These are phyloP conservation scores for Melipona quadrifasciata DNA, from an alignment of 1,140 invertebrate genomes.

Conservation along the genomic window DNA sequence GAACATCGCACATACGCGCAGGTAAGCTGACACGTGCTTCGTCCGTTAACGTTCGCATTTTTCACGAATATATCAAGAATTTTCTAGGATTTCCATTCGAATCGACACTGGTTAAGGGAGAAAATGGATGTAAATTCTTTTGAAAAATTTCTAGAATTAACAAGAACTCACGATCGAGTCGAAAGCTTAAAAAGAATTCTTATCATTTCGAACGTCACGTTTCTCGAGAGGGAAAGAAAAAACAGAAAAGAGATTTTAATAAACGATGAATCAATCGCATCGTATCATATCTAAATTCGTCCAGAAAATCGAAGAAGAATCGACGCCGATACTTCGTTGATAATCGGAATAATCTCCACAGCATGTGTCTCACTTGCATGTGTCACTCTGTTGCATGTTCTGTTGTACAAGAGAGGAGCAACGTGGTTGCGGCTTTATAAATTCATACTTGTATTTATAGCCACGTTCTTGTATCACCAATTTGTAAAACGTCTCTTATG, in stretches of 20 bases:
- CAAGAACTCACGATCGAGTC: neutral
- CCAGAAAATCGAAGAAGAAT: neutral
- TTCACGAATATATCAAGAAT: neutral
- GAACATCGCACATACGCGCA: slow-evolving; percentile 91
- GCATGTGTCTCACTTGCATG: slow-evolving; percentile 7
- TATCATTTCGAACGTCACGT: neutral
- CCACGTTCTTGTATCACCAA: neutral
- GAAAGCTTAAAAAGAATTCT: neutral
- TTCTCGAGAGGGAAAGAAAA: neutral
- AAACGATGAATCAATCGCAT: neutral
- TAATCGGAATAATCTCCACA: neutral
- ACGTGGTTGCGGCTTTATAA: neutral
- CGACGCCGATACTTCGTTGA: slow-evolving; percentile 39
- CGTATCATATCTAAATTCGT: neutral
- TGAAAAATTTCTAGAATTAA: slow-evolving; percentile 3
- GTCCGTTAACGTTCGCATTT: neutral
- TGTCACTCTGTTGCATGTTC: slow-evolving; percentile 1
- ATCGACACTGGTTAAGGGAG: neutral
- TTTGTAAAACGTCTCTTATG: neutral
- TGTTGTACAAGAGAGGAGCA: neutral
- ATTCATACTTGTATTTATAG: slow-evolving; percentile 1
- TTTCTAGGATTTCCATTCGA: slow-evolving; percentile 2
- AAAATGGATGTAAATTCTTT: neutral
- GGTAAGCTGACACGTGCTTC: slow-evolving; percentile 69
- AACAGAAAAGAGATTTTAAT: neutral